Evolutionary conservation across 2,888 invertebrate genomes (phyloP).

Genomic region (Tenthredo scrophulariae): DNA sequence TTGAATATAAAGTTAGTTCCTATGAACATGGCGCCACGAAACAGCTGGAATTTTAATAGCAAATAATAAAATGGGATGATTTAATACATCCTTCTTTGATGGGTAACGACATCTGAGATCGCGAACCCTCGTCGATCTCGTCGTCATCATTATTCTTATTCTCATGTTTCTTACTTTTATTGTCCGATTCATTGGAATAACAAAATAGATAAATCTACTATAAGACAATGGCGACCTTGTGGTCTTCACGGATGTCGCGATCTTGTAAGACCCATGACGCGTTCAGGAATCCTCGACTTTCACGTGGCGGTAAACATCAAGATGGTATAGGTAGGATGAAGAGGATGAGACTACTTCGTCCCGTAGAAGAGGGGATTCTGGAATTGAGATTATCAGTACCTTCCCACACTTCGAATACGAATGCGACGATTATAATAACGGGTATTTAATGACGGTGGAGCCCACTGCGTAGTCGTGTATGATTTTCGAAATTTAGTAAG

Average conservation of each 20-base stretch:
- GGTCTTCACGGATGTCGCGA: neutral
- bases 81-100: neutral
- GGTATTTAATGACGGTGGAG: slow-evolving; percentile 1
- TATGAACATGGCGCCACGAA: neutral
- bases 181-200: neutral
- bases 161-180: neutral
- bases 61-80: neutral
- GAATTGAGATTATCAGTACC: slow-evolving; percentile 18
- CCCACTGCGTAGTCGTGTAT: neutral
- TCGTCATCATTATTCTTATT: neutral
- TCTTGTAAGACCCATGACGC: neutral
- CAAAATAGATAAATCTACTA: neutral
- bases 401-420: slow-evolving; percentile 22
- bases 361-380: neutral
- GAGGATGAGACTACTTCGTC: neutral
- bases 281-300: slow-evolving; percentile 17
- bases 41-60: neutral
- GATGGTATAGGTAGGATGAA: neutral
- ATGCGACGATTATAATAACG: slow-evolving; percentile 15
- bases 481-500: slow-evolving; percentile 1
- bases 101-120: neutral
- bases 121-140: neutral
- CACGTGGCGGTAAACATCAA: neutral
- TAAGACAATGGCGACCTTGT: slow-evolving; percentile 20
- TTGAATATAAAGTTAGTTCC: neutral